Conservation (phyloP, 2,888 invertebrate species). For the Cheilosia soror region DNA sequence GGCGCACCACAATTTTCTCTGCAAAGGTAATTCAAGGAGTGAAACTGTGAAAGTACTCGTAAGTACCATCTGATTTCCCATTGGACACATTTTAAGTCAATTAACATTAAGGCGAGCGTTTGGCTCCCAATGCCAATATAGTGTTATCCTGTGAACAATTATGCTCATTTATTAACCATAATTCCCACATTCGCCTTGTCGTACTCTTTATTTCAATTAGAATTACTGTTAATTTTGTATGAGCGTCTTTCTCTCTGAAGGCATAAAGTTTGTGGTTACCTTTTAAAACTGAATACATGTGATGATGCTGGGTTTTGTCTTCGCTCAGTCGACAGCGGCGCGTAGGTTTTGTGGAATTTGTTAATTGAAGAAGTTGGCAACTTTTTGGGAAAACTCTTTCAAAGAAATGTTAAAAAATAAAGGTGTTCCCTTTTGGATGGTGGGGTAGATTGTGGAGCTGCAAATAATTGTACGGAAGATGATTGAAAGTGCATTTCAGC, state of each 20-base stretch:
- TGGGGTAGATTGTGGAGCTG: neutral
- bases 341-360: neutral
- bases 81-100: slow-evolving; percentile 39
- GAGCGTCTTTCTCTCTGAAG: slow-evolving; percentile 46
- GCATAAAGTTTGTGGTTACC: slow-evolving; percentile 57
- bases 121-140: slow-evolving; percentile 40
- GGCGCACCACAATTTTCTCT: neutral
- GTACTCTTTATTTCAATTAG: slow-evolving; percentile 64
- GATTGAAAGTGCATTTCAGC: neutral
- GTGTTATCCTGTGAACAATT: slow-evolving; percentile 61
- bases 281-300: neutral
- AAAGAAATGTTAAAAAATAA: slow-evolving; percentile 26
- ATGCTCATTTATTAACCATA: slow-evolving; percentile 65
- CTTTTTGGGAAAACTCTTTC: slow-evolving; percentile 49
- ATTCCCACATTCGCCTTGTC: slow-evolving; percentile 25
- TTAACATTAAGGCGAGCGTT: slow-evolving; percentile 27
- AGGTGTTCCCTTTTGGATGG: neutral
- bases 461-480: no score
- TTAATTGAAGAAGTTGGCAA: slow-evolving; percentile 36
- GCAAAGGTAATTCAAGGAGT: slow-evolving; percentile 3
- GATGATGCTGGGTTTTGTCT: no score
- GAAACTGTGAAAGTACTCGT: neutral
- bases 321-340: neutral
- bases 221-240: slow-evolving; percentile 67
- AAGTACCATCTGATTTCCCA: slow-evolving; percentile 19